Conservation (phyloP, 2,888 invertebrate genomes). For the Cerastis leucographa region DNA sequence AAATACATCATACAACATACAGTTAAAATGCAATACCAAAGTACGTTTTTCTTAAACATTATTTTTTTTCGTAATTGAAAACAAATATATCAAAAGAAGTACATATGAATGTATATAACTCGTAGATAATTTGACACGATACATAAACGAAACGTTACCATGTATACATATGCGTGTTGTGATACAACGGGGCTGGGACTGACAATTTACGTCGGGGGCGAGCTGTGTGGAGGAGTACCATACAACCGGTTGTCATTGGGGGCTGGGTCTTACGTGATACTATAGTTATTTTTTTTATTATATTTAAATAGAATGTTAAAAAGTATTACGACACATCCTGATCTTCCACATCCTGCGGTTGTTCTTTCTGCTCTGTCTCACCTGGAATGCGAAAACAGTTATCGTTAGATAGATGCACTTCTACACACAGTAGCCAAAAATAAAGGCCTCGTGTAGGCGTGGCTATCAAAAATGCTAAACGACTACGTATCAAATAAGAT, state of each 20-base stretch:
- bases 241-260: conserved; percentile 84
- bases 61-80: conserved; percentile 85
- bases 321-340: conserved; percentile 98
- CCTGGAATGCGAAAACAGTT: conserved; percentile 88
- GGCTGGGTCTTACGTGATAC: conserved; percentile 89
- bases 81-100: conserved; percentile 88
- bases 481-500: conserved; percentile 11
- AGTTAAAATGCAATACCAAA: conserved; percentile 88
- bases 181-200: conserved; percentile 62
- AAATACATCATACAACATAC: conserved; percentile 85
- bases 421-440: background rate
- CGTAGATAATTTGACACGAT: conserved; percentile 85
- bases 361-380: conserved; percentile 97
- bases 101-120: conserved; percentile 83
- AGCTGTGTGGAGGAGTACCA: conserved; percentile 70
- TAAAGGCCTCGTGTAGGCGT: background rate
- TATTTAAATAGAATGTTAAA: conserved; percentile 85
- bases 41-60: conserved; percentile 87
- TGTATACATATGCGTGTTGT: conserved; percentile 65
- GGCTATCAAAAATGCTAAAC: background rate
- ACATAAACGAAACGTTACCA: conserved; percentile 78
- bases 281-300: conserved; percentile 89
- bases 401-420: conserved; percentile 29
- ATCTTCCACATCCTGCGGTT: conserved; percentile 98
- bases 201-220: conserved; percentile 70